These are phyloP conservation scores for Lepus europaeus DNA, from an alignment of 2,113 vertebrate genomes.

Conservation along the genomic window DNA sequence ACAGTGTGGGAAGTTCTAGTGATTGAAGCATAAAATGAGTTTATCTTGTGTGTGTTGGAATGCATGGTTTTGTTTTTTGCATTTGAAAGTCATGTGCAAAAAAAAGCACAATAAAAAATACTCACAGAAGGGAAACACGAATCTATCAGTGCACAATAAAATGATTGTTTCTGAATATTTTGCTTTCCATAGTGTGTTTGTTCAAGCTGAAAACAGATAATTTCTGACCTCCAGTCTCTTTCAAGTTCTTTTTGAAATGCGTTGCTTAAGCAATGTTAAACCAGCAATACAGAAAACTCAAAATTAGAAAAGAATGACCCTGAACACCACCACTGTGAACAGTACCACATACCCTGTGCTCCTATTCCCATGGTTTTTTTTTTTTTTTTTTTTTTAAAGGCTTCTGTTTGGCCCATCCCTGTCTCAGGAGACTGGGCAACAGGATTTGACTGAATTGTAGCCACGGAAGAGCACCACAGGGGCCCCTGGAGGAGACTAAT, in stretches of 20 bases:
- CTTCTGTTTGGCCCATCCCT: neutral
- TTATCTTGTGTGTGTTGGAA: neutral
- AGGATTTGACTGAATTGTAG: neutral
- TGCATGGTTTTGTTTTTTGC: neutral
- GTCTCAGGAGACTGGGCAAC: neutral
- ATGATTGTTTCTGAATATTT: neutral
- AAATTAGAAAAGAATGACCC: neutral
- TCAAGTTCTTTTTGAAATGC: neutral
- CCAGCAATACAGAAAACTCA: slow-evolving; percentile 38
- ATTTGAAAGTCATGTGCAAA: neutral
- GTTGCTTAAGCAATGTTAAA: slow-evolving; percentile 2
- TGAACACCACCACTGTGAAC: neutral
- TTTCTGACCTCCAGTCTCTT: neutral
- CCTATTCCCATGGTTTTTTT: neutral
- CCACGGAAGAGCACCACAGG: neutral
- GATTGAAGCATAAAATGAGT: neutral
- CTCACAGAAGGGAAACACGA: neutral
- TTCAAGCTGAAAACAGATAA: slow-evolving; percentile 44
- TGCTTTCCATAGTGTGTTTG: neutral
- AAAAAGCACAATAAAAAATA: neutral
- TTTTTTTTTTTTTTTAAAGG: neutral
- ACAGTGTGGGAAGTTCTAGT: neutral
- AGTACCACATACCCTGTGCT: neutral
- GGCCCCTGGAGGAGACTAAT: neutral
- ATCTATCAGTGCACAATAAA: neutral